These are phyloP conservation scores for Palloptera scutellata DNA, from an alignment of 2,888 invertebrate genomes.

Conservation along the genomic window DNA sequence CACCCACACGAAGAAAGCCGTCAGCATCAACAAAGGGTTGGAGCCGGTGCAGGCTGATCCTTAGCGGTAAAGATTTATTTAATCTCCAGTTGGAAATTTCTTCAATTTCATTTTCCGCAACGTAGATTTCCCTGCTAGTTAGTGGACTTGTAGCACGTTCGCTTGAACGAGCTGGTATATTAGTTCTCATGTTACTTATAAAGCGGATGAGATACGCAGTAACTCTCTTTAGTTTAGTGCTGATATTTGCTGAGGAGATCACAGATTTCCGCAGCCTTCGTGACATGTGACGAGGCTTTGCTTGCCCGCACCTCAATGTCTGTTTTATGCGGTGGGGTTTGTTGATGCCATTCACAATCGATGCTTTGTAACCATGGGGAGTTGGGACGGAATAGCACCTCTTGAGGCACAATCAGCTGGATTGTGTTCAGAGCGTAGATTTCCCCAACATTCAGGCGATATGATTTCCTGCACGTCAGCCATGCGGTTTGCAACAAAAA, in stretches of 20 bases:
- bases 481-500: slow-evolving; percentile 2
- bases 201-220: slow-evolving; percentile 23
- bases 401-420: slow-evolving; percentile 21
- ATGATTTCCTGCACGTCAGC: slow-evolving; percentile 14
- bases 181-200: background rate
- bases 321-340: no score
- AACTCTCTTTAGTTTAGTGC: slow-evolving; percentile 14
- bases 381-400: slow-evolving; percentile 16
- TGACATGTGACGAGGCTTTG: background rate
- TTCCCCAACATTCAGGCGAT: slow-evolving; percentile 15
- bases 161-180: no score
- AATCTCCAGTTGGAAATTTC: slow-evolving; percentile 23
- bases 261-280: slow-evolving; percentile 8
- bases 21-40: slow-evolving; percentile 20
- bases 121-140: slow-evolving; percentile 11
- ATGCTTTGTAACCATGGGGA: background rate
- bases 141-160: background rate
- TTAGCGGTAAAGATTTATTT: slow-evolving; percentile 10
- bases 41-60: slow-evolving; percentile 12
- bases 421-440: slow-evolving; percentile 16
- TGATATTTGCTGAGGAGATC: slow-evolving; percentile 17
- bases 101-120: slow-evolving; percentile 16
- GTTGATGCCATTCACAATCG: no score
- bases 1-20: slow-evolving; percentile 18
- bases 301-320: background rate